Evolutionary conservation across 1,140 invertebrate genomes (phyloP).

Genomic region (Ceratina calcarata): DNA sequence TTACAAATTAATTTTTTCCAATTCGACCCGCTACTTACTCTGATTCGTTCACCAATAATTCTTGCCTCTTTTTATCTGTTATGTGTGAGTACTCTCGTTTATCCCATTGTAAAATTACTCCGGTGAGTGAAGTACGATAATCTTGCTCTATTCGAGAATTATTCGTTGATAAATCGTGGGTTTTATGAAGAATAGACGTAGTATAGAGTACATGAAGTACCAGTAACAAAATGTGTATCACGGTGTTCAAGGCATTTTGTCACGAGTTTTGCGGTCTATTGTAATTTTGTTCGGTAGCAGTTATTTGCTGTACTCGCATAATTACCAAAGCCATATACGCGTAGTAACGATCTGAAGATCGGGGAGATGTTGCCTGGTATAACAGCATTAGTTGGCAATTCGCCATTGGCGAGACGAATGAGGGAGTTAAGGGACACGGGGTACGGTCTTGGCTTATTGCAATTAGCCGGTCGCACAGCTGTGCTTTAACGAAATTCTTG

Average conservation of each 20-base stretch:
- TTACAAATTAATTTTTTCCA: background rate
- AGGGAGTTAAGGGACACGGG: background rate
- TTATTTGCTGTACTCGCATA: background rate
- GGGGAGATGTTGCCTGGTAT: background rate
- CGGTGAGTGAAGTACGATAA: background rate
- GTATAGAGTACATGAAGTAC: too few species aligned
- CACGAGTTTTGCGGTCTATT: too few species aligned
- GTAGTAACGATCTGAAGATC: constrained; percentile 1
- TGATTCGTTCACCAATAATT: background rate
- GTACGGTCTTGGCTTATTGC: background rate
- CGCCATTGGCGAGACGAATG: constrained; percentile 7
- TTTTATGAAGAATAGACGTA: too few species aligned
- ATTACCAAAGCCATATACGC: background rate
- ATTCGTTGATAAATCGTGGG: too few species aligned
- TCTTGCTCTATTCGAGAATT: too few species aligned
- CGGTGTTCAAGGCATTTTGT: background rate
- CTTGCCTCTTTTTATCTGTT: background rate
- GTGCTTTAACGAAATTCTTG: constrained; percentile 23
- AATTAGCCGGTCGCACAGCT: constrained; percentile 5
- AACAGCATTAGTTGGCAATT: constrained; percentile 10
- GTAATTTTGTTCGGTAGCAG: background rate
- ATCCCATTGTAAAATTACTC: background rate
- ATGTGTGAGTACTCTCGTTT: constrained; percentile 6
- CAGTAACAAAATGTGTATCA: background rate
- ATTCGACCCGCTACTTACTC: background rate